These are phyloP conservation scores for Megaustenia siamemsis DNA, from an alignment of 2,888 invertebrate genomes.

Conservation along the genomic window DNA sequence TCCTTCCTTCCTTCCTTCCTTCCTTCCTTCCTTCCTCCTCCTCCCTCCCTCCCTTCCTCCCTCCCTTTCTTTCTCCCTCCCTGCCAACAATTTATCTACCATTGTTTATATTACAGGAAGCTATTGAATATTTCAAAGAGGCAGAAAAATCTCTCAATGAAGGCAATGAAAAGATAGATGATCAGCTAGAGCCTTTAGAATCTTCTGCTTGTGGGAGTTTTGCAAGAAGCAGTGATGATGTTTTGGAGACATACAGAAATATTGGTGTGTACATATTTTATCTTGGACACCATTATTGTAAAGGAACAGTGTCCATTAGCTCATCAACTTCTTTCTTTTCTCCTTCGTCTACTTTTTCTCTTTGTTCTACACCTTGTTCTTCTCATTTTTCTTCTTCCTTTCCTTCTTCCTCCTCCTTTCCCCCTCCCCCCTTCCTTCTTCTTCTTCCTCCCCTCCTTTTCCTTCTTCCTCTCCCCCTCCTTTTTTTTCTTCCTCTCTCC, in stretches of 20 bases:
- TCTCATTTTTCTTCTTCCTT: no score
- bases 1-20: not conserved
- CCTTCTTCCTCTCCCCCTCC: no score
- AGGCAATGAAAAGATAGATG: constrained; percentile 85
- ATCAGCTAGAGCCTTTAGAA: constrained; percentile 91
- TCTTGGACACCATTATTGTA: no score
- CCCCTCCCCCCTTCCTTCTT: no score
- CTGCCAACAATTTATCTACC: not conserved
- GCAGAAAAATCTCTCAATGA: constrained; percentile 64
- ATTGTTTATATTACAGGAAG: constrained; percentile 82
- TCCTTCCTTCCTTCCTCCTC: not conserved
- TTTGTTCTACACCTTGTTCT: no score
- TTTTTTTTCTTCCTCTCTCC: no score
- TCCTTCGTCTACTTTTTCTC: no score
- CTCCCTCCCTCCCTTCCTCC: not conserved
- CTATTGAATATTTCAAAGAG: constrained; percentile 85
- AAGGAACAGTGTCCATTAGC: no score
- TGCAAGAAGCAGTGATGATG: constrained; percentile 84
- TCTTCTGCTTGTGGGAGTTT: constrained; percentile 89
- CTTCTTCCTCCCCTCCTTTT: no score
- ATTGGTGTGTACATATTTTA: no score
- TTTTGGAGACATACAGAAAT: constrained; percentile 86
- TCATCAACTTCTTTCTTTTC: no score
- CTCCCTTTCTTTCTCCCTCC: not conserved
- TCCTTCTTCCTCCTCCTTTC: no score